Base-by-base conservation (phyloP, 2,888 invertebrate genomes). In the Xiphydria camelus region DNA sequence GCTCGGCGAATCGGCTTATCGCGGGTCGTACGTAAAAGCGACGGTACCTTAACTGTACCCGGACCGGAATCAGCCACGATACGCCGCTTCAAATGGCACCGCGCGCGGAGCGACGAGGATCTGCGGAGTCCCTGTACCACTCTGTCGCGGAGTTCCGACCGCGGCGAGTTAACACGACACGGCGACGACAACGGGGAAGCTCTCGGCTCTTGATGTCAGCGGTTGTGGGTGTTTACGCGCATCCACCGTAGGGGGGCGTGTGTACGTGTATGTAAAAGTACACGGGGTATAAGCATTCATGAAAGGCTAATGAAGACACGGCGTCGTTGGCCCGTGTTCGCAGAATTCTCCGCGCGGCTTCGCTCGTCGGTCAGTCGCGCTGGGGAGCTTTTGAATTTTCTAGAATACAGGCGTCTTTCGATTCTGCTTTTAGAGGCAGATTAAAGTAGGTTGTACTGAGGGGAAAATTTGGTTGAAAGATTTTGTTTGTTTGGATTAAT, bases 231-330 rank as follows among this genome's bases (percentile, higher is more conserved):
- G n/a, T n/a, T n/a, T n/a, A 23, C 44, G 25, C 35, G 38, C 35
- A 25, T 32, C 21, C 37, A 34, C 34, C 36, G 39, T 29, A 26
- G 41, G 31, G 29, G 33, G 6, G 25, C 20, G 31, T 19, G 29
- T 25, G 37, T 35, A 26, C 35, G 41, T 29, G 45, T 42, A 34
- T 35, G 38, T 36, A 42, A 40, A n/a, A 18, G 34, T 19, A 18
- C 19, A 17, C 42, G 39, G 53, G 50, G 49, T 51, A 53, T n/a
- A n/a, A n/a, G 51, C 62, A 62, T 70, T 72, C 70, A 69, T 72
- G 67, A 70, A 71, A 69, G 68, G 69, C 70, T 72, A 72, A 71
- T 71, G 69, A 72, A 72, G 68, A 71, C 62, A n/a, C n/a, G n/a
- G 64, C 63, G 68, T 69, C 66, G 64, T 51, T 62, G 64, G 61